Percentiles rank a stretch among this genome's conserved stretches.
These are phyloP conservation scores for Jaculus jaculus DNA, from an alignment of 2,113 vertebrate genomes.

Conservation along the genomic window DNA sequence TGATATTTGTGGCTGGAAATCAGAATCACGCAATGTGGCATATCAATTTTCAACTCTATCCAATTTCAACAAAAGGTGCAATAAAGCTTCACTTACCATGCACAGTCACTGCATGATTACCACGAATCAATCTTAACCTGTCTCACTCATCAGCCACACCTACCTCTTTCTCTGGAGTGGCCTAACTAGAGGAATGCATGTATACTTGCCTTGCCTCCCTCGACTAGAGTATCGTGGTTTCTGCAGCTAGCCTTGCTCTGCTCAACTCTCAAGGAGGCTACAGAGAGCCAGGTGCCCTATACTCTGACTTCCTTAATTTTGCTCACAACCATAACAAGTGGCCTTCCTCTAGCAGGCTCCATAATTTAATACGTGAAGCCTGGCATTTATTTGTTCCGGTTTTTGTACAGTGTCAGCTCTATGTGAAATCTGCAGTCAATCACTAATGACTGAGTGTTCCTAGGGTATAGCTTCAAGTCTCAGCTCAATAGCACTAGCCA, in stretches of 20 bases:
- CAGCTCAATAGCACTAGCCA: not conserved
- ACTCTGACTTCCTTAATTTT: not conserved
- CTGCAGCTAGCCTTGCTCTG: not conserved
- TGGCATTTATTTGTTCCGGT: not conserved
- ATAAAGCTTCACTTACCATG: not conserved
- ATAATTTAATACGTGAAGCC: not conserved
- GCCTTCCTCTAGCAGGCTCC: not conserved
- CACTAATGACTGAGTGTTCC: not conserved
- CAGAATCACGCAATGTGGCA: not conserved
- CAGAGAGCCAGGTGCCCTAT: not conserved
- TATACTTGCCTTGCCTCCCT: accelerated
- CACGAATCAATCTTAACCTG: too few relatives aligned
- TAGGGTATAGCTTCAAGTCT: not conserved
- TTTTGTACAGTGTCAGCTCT: not conserved
- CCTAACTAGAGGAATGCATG: not conserved
- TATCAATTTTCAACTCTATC: not conserved
- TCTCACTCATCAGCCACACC: too few relatives aligned
- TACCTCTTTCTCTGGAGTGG: accelerated
- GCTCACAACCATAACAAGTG: not conserved
- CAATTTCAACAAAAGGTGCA: not conserved
- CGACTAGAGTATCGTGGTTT: not conserved
- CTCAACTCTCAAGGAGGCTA: not conserved
- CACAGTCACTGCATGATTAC: not conserved
- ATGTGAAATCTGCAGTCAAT: too few relatives aligned
- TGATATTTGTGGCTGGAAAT: not conserved